Evolutionary conservation across 2,888 invertebrate species (phyloP).

Genomic region (Pandemis heparana): DNA sequence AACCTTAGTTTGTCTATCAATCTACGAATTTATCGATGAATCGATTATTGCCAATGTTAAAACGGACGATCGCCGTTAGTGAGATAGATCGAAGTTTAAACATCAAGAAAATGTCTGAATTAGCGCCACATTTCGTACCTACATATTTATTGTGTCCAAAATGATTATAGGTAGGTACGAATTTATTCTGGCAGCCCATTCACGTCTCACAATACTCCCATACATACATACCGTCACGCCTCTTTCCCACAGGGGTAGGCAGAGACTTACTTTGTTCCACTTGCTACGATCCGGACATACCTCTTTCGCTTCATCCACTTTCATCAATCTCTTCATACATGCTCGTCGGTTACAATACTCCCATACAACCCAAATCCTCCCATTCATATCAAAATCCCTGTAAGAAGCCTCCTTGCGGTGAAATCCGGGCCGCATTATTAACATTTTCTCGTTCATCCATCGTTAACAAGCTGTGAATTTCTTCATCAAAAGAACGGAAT

Average conservation of each 20-base stretch:
- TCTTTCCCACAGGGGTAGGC: too few relatives aligned
- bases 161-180: neutral
- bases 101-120: neutral
- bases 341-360: too few relatives aligned
- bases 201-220: neutral
- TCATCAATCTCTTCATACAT: too few relatives aligned
- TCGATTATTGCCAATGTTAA: neutral
- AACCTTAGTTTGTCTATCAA: too few relatives aligned
- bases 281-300: too few relatives aligned
- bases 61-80: too few relatives aligned
- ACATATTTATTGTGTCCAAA: slow-evolving; percentile 2
- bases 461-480: slow-evolving; percentile 64
- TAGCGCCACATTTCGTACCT: neutral
- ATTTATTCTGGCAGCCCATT: neutral
- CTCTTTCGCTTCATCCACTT: too few relatives aligned
- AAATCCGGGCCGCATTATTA: slow-evolving; percentile 30
- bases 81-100: too few relatives aligned
- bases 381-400: slow-evolving; percentile 24
- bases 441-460: slow-evolving; percentile 39
- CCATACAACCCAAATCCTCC: too few relatives aligned
- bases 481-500: slow-evolving; percentile 54
- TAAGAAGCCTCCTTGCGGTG: slow-evolving; percentile 22
- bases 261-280: too few relatives aligned
- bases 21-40: neutral
- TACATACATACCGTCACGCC: too few relatives aligned